Base-by-base conservation (phyloP, 2,888 invertebrate species). In the Acleris laterana region DNA sequence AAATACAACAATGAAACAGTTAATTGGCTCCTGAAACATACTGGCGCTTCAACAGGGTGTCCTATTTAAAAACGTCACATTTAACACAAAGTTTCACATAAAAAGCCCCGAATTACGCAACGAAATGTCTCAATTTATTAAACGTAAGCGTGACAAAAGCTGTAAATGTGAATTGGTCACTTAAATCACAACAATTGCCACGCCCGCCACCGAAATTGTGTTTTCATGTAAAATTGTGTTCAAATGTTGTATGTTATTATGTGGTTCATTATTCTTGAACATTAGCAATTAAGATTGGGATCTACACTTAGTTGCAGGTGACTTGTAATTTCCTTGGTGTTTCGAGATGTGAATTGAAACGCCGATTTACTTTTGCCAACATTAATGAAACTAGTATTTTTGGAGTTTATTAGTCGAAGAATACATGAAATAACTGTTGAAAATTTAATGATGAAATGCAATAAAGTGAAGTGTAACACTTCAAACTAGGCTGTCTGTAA, bases 51-150 rank as follows among this genome's bases (percentile, higher is more conserved):
- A 42, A 51, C 56, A 49, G 42, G 22, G 22, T 58, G 60, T 38
- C 32, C 19, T 38, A 57, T 19, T 66, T 57, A 62, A 66, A 65
- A 72, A 67, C 42, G 77, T 69, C 74, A 71, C 69, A 69, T 71
- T 76, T 71, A 77, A 77, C 75, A 73, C 77, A 74, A 71, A 71
- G 75, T 78, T 77, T 77, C 72, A 76, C 74, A 76, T 77, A 74
- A 76, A 65, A 77, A 74, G 71, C 71, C 62, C 69, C 69, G 73
- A 72, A 74, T 72, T 72, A 77, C 73, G 74, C 78, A 81, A 81
- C 77, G 80, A 83, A 88, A 88, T 84, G 85, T 86, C 84, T 86
- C 84, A 86, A 88, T 89, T 87, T 86, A 84, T 85, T 78, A 80
- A 77, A 80, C 71, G 76, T 73, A 80, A 82, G 85, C 88, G 87